Evolutionary conservation across 2,888 invertebrate genomes (phyloP).

Genomic region (Ophion ventricosus): DNA sequence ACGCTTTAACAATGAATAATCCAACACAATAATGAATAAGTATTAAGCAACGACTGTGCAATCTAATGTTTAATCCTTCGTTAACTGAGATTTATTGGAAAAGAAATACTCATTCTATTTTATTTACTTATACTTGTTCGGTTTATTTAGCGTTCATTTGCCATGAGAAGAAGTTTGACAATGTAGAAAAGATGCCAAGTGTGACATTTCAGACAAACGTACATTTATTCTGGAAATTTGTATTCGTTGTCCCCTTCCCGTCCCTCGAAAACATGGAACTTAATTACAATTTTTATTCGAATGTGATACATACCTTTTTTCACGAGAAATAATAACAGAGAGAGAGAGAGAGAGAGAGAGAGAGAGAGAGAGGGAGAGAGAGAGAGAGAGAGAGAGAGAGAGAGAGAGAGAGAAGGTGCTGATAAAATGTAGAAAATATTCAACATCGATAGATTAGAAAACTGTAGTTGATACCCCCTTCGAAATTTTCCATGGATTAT

Average conservation of each 20-base stretch:
- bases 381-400: background rate
- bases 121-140: conserved; percentile 6
- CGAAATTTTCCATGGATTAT: background rate
- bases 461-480: no score
- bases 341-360: background rate
- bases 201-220: conserved; percentile 27
- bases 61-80: conserved; percentile 11
- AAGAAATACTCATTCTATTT: background rate
- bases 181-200: background rate
- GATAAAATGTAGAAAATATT: background rate
- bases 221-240: background rate
- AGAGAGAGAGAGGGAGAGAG: background rate
- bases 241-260: background rate
- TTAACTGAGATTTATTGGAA: conserved; percentile 3
- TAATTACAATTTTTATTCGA: conserved; percentile 27
- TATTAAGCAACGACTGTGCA: conserved; percentile 34
- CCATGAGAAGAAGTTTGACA: background rate
- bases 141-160: background rate
- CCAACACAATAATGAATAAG: conserved; percentile 25
- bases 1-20: conserved; percentile 51
- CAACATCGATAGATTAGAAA: background rate
- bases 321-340: background rate
- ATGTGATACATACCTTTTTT: conserved; percentile 16
- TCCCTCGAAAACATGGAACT: conserved; percentile 6
- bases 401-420: background rate